These are phyloP conservation scores for Ichneumon xanthorius DNA, from an alignment of 2,888 invertebrate species.

Conservation along the genomic window DNA sequence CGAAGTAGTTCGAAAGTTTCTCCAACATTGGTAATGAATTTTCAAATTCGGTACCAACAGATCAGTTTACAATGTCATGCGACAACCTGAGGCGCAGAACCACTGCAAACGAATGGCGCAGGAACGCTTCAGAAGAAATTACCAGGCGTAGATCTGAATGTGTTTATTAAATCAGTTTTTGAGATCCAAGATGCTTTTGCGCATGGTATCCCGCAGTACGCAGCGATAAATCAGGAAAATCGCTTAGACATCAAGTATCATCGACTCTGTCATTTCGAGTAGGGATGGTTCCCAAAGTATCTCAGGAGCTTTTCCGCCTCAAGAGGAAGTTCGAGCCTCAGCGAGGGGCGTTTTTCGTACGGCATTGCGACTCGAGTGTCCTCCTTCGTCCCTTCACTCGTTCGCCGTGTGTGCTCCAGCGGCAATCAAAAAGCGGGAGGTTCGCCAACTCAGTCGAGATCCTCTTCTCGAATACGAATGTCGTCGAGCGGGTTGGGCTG, in stretches of 20 bases:
- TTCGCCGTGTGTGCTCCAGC: slow-evolving; percentile 47
- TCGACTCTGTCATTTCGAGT: slow-evolving; percentile 34
- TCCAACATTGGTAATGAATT: too few species aligned
- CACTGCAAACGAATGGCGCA: too few species aligned
- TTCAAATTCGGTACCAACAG: too few species aligned
- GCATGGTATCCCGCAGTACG: neutral
- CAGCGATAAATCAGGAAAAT: slow-evolving; percentile 35
- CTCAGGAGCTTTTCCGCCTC: slow-evolving; percentile 9
- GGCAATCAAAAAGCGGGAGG: slow-evolving; percentile 73
- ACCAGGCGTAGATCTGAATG: too few species aligned
- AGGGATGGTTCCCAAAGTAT: neutral
- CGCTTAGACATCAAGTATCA: slow-evolving; percentile 39
- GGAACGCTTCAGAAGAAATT: too few species aligned
- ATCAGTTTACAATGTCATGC: too few species aligned
- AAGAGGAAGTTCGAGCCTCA: slow-evolving; percentile 27
- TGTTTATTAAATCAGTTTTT: neutral
- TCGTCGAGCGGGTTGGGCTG: slow-evolving; percentile 14
- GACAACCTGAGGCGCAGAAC: too few species aligned
- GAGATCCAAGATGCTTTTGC: neutral
- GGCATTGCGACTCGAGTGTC: slow-evolving; percentile 59
- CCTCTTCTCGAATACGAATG: slow-evolving; percentile 63
- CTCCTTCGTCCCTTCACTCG: slow-evolving; percentile 26
- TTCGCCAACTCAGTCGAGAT: slow-evolving; percentile 58
- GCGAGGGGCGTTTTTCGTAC: slow-evolving; percentile 54
- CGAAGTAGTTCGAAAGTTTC: too few species aligned